Evolutionary conservation across 1,140 invertebrate species (phyloP).

Genomic region (Bombus confusus): DNA sequence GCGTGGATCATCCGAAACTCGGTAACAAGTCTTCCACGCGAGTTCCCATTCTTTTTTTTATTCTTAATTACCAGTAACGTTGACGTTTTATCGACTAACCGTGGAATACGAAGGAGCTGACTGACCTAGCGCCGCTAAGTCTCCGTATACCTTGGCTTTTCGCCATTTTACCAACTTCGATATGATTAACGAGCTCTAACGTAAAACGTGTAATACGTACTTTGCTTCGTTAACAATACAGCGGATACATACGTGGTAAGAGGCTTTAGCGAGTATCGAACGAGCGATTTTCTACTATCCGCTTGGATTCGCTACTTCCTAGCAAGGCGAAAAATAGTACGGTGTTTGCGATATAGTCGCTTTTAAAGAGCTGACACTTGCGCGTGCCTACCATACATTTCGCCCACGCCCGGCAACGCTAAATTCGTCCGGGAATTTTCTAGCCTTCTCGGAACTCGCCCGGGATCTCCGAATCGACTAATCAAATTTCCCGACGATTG

Average conservation of each 20-base stretch:
- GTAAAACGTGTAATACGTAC: neutral
- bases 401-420: neutral
- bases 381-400: neutral
- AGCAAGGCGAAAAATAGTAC: neutral
- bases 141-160: neutral
- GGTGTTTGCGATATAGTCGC: neutral
- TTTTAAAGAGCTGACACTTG: neutral
- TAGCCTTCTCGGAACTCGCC: too few species aligned
- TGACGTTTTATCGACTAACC: neutral
- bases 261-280: neutral
- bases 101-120: neutral
- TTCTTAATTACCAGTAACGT: neutral
- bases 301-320: neutral
- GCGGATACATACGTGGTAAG: too few species aligned
- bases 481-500: neutral
- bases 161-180: neutral
- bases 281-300: neutral
- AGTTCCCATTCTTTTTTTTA: neutral
- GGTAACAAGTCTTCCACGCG: neutral
- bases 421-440: neutral
- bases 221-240: neutral
- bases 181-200: neutral
- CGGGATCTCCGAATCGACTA: neutral
- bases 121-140: neutral
- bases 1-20: neutral